These are phyloP conservation scores for Caenorhabditis sp. DNA, from an alignment of 2,888 invertebrate species.

Conservation along the genomic window DNA sequence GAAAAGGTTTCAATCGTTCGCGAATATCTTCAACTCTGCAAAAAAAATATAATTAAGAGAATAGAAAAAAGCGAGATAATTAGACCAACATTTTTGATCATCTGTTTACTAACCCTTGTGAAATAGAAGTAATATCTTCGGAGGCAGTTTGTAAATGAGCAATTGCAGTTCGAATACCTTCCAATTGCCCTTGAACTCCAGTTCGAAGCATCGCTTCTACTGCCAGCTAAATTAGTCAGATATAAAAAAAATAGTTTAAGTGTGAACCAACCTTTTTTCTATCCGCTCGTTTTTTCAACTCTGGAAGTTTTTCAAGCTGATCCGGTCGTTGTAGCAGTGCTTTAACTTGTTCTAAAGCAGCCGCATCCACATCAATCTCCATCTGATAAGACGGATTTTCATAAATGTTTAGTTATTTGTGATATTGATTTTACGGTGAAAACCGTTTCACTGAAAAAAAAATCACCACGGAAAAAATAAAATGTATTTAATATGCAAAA, in stretches of 20 bases:
- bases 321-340: constrained; percentile 77
- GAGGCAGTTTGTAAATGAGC: constrained; percentile 86
- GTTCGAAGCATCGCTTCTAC: constrained; percentile 94
- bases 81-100: too few species aligned
- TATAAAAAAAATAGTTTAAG: neutral
- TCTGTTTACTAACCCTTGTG: constrained; percentile 77
- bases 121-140: constrained; percentile 80
- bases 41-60: constrained; percentile 12
- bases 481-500: constrained; percentile 2
- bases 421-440: too few species aligned
- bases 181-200: constrained; percentile 96
- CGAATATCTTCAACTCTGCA: constrained; percentile 82
- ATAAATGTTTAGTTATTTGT: too few species aligned
- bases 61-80: neutral
- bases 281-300: constrained; percentile 73
- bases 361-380: constrained; percentile 51
- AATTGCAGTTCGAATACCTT: constrained; percentile 92
- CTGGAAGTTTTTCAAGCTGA: constrained; percentile 84
- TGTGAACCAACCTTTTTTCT: constrained; percentile 72
- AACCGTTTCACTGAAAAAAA: too few species aligned
- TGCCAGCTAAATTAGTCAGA: constrained; percentile 79
- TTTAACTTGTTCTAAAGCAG: constrained; percentile 62
- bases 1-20: constrained; percentile 80
- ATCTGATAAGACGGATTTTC: constrained; percentile 4
- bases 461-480: too few species aligned